Evolutionary conservation across 2,113 vertebrate species (phyloP), one percentile per base, ranked within the genome.

Genomic region (Pachyramphus minor): DNA sequence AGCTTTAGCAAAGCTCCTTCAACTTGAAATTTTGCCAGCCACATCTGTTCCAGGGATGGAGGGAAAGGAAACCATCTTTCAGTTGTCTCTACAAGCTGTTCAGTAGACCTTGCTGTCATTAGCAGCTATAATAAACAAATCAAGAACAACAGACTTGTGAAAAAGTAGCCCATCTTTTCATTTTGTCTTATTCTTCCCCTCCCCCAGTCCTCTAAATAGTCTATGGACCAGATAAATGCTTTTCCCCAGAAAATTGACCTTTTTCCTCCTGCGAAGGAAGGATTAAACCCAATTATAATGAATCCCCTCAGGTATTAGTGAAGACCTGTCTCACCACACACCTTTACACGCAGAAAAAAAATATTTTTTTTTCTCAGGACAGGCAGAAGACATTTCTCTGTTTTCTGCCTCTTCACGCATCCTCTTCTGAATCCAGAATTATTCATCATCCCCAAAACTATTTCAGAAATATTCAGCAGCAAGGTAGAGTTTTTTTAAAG

Each of bases 201-300:
- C 2, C 14, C 31, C 13, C 10, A 44, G 50, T 64, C 53, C 69
- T 77, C 59, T 63, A 45, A 88, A 66, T 42, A 7, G 2, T 62
- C 59, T 73, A 19, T 42, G 56, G 60, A 45, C 30, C 1, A 4
- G 30, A 68, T n/a, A 81, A 84, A 71, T 78, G 55, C 69, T 77
- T 67, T 76, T 92, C 24, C 41, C 31, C 39, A 71, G 37, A 52
- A 33, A 92, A 63, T 84, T 67, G 88, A 89, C 45, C 27, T 92
- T 93, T 50, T 89, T 60, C 42, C 13, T 95, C 39, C 42, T 41
- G 30, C 79, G 91, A 44, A 60, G 60, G 59, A 90, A 84, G 68
- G 73, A 95, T 95, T 95, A 93, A 89, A 75, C 30, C 13, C 6
- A 92, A 39, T 74, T 72, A 92, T 71, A 92, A 84, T 63, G 58